phyloP scores from a whole-genome alignment of 2,797 vertebrate species.

The Poecilia picta region DNA sequence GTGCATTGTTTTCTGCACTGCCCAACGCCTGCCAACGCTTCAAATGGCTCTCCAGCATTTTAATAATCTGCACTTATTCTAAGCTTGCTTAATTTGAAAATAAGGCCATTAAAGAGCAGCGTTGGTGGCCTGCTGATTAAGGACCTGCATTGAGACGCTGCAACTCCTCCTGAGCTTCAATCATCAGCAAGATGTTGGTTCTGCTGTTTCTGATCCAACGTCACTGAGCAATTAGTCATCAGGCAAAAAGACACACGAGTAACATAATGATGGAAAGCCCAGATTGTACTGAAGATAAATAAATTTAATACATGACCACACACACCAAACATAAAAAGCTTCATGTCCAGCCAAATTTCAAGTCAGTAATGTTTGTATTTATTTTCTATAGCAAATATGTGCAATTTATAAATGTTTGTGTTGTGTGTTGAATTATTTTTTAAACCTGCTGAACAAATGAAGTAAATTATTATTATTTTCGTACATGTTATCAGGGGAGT shows the following conservation, averaged over 20 bases:
- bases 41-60: conserved; percentile 38
- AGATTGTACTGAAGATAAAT: conserved; percentile 33
- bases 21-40: conserved; percentile 51
- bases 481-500: conserved; percentile 55
- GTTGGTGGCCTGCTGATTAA: conserved; percentile 64
- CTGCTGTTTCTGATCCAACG: conserved; percentile 48
- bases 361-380: conserved; percentile 24
- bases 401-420: background rate
- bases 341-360: conserved; percentile 13
- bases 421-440: conserved; percentile 1
- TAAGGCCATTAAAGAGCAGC: conserved; percentile 56
- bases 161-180: conserved; percentile 40
- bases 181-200: conserved; percentile 42
- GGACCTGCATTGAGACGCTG: conserved; percentile 37
- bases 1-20: conserved; percentile 60
- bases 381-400: conserved; percentile 22
- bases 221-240: conserved; percentile 41
- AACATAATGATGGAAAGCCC: conserved; percentile 23
- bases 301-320: conserved; percentile 30
- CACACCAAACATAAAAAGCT: conserved; percentile 9
- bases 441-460: conserved; percentile 60
- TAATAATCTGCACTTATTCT: conserved; percentile 68
- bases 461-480: conserved; percentile 43
- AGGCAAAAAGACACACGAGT: conserved; percentile 16
- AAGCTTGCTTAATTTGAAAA: conserved; percentile 65